These are phyloP conservation scores for Scytalopus superciliaris DNA, from an alignment of 2,113 vertebrate genomes.

Conservation along the genomic window DNA sequence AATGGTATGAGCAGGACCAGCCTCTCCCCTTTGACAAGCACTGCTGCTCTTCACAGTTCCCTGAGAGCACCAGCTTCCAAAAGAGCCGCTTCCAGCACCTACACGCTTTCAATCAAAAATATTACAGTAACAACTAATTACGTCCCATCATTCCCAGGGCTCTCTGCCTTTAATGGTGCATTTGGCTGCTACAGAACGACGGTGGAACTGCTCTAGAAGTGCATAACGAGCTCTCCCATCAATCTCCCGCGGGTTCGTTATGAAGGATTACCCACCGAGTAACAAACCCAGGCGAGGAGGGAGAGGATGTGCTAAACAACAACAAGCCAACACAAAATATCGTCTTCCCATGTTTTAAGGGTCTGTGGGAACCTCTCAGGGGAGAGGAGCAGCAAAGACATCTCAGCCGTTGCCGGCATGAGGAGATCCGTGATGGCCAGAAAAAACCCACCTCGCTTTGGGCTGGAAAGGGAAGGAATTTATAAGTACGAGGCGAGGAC, in stretches of 20 bases:
- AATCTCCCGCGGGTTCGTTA: conserved; percentile 46
- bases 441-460: fast-evolving
- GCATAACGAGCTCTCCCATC: conserved; percentile 36
- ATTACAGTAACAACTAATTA: conserved; percentile 69
- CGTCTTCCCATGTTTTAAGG: neutral
- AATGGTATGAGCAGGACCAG: neutral
- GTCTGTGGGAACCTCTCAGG: neutral
- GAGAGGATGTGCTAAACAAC: neutral
- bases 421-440: neutral
- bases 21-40: neutral
- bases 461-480: neutral
- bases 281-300: conserved; percentile 1
- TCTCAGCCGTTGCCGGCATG: neutral
- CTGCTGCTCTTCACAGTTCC: neutral
- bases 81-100: conserved; percentile 7
- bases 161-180: conserved; percentile 51
- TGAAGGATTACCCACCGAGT: conserved; percentile 29
- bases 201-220: conserved; percentile 8
- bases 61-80: neutral
- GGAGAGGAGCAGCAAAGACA: neutral
- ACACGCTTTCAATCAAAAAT: conserved; percentile 59
- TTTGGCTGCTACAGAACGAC: neutral
- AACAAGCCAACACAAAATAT: neutral
- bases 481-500: neutral
- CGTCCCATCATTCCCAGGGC: conserved; percentile 37